Evolutionary conservation across 1,140 invertebrate genomes (phyloP), one percentile per base, ranked within the genome.

Genomic region (Metaphire vulgaris): DNA sequence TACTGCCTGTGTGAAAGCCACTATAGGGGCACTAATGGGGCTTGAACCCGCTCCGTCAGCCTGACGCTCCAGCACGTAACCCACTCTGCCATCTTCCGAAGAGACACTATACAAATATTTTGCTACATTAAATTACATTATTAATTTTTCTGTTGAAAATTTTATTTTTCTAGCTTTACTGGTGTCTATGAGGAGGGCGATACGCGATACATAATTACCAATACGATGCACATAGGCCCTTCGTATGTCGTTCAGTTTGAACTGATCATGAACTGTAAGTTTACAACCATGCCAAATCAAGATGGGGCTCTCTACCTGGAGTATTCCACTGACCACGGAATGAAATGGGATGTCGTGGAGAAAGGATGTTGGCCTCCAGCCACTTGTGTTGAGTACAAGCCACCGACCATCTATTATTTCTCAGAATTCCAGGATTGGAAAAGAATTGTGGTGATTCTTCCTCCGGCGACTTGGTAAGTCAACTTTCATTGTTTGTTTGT

Each of bases 191-290:
- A 80, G 29, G 77, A 78, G 70, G 81, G 80, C 68, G 81, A 84
- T 65, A 65, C 77, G 1, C 78, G 84, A 14, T 82, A 80, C 33
- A 74, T 85, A 34, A 84, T 84, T 77, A 87, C 87, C 0, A 83
- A 85, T 65, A 81, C 86, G 1, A 81, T 88, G 34, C 80, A 83
- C 56, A 81, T 88, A 56, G 87, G 87, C 0, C 85, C 87, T 12
- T 85, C 84, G 0, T 86, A 85, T 72, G 85, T 87, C 80, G 81
- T 87, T 14, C 86, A 88, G 80, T 87, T 88, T 83, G 86, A 88
- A 69, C 80, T 88, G 1, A 83, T 86, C 0, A 87, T 88, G 82
- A 86, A 85, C 2, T 88, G 87, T 80, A 82, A 82, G 12, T 41
- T 80, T 0, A 78, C 81, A 15, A 85, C 81, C 78, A 78, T 73